Evolutionary conservation across 2,113 vertebrate species (phyloP).

Genomic region (Cyprinus carpio): DNA sequence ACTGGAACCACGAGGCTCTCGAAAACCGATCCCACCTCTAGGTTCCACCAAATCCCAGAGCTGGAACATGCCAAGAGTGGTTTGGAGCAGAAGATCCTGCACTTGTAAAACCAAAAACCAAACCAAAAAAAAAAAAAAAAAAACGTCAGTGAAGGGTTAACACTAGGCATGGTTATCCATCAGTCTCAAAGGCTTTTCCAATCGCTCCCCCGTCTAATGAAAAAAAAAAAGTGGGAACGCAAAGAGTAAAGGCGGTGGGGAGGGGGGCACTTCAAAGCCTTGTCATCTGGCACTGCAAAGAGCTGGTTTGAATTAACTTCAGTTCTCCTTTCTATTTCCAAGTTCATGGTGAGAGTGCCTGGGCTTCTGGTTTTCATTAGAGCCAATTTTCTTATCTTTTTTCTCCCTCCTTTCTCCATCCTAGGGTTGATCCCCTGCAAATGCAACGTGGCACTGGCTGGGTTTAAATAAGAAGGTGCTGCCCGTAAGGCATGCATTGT

Average conservation of each 20-base stretch:
- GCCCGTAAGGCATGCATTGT: constrained; percentile 74
- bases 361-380: constrained; percentile 93
- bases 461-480: constrained; percentile 79
- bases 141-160: constrained; percentile 67
- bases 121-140: no score
- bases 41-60: constrained; percentile 32
- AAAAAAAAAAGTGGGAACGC: constrained; percentile 60
- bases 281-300: constrained; percentile 77
- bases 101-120: constrained; percentile 57
- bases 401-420: constrained; percentile 78
- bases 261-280: constrained; percentile 87
- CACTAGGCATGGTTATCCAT: constrained; percentile 60
- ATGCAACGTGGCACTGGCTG: constrained; percentile 84
- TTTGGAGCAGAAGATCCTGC: constrained; percentile 40
- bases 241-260: constrained; percentile 46
- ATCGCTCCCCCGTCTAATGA: constrained; percentile 65
- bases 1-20: constrained; percentile 38
- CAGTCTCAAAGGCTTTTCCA: constrained; percentile 75
- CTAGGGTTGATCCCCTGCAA: constrained; percentile 84
- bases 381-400: constrained; percentile 93
- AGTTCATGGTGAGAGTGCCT: constrained; percentile 84
- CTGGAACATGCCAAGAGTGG: constrained; percentile 31
- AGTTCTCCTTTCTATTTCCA: constrained; percentile 82
- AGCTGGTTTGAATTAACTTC: constrained; percentile 92
- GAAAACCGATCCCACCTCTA: constrained; percentile 37